Evolutionary conservation across 2,113 vertebrate genomes (phyloP), one percentile per base, ranked within the genome.

Genomic region (Elephantulus edwardii): DNA sequence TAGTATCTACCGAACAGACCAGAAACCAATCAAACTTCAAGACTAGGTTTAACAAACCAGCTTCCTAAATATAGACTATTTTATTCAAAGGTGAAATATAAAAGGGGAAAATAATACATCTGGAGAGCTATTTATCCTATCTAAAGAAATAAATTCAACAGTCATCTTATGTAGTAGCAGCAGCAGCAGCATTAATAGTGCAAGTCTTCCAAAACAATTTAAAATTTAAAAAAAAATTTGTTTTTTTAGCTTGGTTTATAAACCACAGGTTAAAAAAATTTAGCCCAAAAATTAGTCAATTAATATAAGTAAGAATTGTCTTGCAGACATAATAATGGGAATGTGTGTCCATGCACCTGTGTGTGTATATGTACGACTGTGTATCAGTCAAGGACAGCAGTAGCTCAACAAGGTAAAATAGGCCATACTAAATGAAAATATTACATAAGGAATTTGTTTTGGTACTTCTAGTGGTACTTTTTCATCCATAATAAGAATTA

Each of bases 171-270:
- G 0, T 50, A 81, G 38, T 58, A 94, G 94, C 94, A 96, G 91
- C 89, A 83, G 89, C 78, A 88, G 60, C 54, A 83, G n/a, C n/a
- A n/a, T n/a, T n/a, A 94, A 89, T 38, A 91, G 93, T 95, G 93
- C 82, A 93, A 88, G 71, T 91, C 64, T 87, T 94, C 70, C 56
- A 92, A 92, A 93, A 17, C 50, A 56, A 58, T 56, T 90, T 92
- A 70, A 76, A 93, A 83, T 33, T 35, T 60, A 79, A 66, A 68
- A 44, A 75, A 80, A 78, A 24, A 30, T 58, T 91, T 81, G 66
- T 28, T 88, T 28, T 88, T 78, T 60, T 1, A 79, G 44, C 48
- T 91, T 72, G 89, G 26, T 42, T 89, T 93, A 92, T 70, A 75
- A 92, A 89, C 28, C 56, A 83, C 54, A 91, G 58, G n/a, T 68